Evolutionary conservation across 2,113 vertebrate species (phyloP).

Genomic region (Semicossyphus pulcher): DNA sequence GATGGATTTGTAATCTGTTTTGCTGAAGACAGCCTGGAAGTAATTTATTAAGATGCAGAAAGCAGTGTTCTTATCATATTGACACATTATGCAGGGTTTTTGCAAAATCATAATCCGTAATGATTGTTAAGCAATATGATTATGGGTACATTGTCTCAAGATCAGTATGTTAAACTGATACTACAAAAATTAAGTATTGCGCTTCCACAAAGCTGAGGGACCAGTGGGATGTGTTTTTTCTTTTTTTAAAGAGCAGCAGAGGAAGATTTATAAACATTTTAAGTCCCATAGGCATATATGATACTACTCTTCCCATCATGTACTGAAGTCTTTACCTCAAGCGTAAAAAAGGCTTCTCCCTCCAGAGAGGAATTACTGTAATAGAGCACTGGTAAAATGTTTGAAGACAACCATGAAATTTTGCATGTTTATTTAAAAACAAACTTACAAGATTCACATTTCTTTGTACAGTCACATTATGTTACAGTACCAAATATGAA

Average conservation of each 20-base stretch:
- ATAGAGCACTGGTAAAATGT: not conserved
- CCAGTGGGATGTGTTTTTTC: too few relatives aligned
- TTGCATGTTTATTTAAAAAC: constrained; percentile 69
- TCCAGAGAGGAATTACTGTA: not conserved
- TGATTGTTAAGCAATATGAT: too few relatives aligned
- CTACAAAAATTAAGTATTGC: too few relatives aligned
- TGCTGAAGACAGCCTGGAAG: too few relatives aligned
- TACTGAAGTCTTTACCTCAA: too few relatives aligned
- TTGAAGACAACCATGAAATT: constrained; percentile 4
- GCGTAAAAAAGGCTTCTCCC: not conserved
- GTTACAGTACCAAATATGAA: constrained; percentile 56
- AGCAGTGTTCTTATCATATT: not conserved
- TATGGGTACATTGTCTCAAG: too few relatives aligned
- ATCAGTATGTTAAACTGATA: too few relatives aligned
- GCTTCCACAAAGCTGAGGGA: too few relatives aligned
- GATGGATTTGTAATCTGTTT: too few relatives aligned
- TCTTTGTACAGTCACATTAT: constrained; percentile 67
- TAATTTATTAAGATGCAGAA: too few relatives aligned
- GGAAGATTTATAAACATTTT: not conserved
- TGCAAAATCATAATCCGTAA: not conserved
- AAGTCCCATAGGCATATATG: too few relatives aligned
- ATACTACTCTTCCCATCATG: not conserved
- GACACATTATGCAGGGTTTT: not conserved
- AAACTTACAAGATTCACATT: constrained; percentile 57
- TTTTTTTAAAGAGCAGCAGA: too few relatives aligned